Base-by-base conservation (phyloP, 2,113 vertebrate species). In the Camelus dromedarius region DNA sequence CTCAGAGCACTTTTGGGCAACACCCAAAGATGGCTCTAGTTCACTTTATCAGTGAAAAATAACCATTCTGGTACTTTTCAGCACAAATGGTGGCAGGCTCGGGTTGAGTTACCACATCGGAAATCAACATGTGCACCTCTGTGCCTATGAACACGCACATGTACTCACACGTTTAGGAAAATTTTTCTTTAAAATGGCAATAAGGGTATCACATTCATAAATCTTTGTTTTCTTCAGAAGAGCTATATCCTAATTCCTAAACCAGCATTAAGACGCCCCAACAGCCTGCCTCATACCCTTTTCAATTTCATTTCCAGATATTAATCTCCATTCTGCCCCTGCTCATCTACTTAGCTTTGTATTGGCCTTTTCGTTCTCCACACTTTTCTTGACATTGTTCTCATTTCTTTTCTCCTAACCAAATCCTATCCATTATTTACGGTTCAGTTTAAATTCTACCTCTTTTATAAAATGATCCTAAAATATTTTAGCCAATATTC, bases 381-480 rank as follows among this genome's bases (percentile, higher is more conserved):
- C 19, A 86, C 14, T 88, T 93, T 76, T 30, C 8, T 56, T 81
- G 56, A 81, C 58, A 6, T 50, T 62, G 7, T 69, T 56, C 52
- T 69, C 62, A 87, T 20, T 56, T 77, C 18, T 58, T 81, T 82
- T 32, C 35, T 56, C 60, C 50, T 67, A 54, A 73, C 54, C 2
- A 90, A 87, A 87, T 95, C 87, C 72, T 95, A 67, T 85, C 46
- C 35, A 81, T 90, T 86, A 56, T 76, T 75, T 82, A 83, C 32
- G 19, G 9, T 32, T n/a, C 46, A 64, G 30, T 62, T 89, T 79
- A 89, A 95, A 82, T 77, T 72, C n/a, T 76, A 46, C 26, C 35
- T 88, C 26, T 26, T 81, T 24, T 87, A 56, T 32, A 85, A 93
- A 90, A 90, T 85, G 22, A 26, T 66, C 28, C 60, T 80, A 86